Percentiles rank a stretch among this genome's conserved stretches.
These are phyloP conservation scores for Ariopsis seemanni DNA, from an alignment of 2,113 vertebrate species.

Conservation along the genomic window DNA sequence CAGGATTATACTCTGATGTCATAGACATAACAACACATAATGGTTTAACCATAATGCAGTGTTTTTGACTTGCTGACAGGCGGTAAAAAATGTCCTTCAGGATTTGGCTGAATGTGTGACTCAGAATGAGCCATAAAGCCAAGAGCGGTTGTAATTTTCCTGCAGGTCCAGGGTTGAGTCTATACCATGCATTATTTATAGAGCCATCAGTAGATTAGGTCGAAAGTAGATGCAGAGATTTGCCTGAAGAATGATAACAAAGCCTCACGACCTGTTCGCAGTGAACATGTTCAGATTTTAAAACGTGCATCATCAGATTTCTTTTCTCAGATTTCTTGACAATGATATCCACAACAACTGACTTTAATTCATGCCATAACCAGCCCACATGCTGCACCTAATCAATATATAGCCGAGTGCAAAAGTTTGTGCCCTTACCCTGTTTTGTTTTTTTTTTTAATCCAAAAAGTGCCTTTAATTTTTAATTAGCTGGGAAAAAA, in stretches of 20 bases:
- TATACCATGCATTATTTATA: conserved; percentile 56
- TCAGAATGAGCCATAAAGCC: conserved; percentile 41
- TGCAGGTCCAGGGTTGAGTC: conserved; percentile 40
- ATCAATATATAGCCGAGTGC: not conserved
- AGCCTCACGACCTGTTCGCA: not conserved
- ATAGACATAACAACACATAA: not conserved
- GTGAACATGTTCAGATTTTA: not conserved
- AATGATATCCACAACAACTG: not conserved
- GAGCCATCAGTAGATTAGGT: conserved; percentile 51
- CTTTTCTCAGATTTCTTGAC: not conserved
- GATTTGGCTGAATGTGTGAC: conserved; percentile 27
- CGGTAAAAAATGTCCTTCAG: conserved; percentile 34
- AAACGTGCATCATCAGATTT: not conserved
- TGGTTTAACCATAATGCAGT: not conserved
- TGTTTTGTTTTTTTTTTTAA: not conserved
- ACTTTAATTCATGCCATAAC: not conserved
- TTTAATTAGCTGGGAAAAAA: not conserved
- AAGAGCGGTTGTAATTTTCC: conserved; percentile 47
- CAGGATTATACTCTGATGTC: conserved; percentile 19
- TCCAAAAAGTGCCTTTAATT: not conserved
- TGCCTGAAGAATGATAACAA: conserved; percentile 20
- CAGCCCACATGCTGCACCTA: not conserved
- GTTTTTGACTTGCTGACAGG: conserved; percentile 43
- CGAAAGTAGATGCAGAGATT: conserved; percentile 31
- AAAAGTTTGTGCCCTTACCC: not conserved